Conservation (phyloP, 2,888 invertebrate genomes). For the Thera britannica region DNA sequence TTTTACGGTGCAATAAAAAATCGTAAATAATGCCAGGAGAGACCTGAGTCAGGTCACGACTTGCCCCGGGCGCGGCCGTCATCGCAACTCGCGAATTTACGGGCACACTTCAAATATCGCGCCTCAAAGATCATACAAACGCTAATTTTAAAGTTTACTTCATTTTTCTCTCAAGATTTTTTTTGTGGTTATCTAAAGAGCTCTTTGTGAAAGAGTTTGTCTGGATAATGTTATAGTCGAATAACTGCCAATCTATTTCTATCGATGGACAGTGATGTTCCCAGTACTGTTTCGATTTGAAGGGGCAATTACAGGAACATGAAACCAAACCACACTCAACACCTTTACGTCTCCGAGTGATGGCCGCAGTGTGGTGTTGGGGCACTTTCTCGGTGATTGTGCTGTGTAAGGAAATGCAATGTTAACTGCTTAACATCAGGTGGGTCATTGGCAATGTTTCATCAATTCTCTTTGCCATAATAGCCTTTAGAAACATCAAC, state of each 20-base stretch:
- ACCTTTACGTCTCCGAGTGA: too few species aligned
- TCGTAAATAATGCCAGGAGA: slow-evolving; percentile 77
- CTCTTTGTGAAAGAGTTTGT: too few species aligned
- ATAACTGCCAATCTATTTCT: too few species aligned
- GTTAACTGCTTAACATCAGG: too few species aligned
- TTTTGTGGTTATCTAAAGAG: not conserved
- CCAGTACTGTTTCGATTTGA: too few species aligned
- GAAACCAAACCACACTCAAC: too few species aligned
- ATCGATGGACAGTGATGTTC: too few species aligned
- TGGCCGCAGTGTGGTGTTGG: too few species aligned
- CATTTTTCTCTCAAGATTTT: slow-evolving; percentile 6
- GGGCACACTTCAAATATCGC: slow-evolving; percentile 65
- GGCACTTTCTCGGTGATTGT: not conserved
- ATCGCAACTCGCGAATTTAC: slow-evolving; percentile 76
- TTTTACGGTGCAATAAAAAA: slow-evolving; percentile 80
- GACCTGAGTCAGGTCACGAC: slow-evolving; percentile 77
- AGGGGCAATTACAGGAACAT: too few species aligned
- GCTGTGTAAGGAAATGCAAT: not conserved
- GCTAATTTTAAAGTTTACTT: slow-evolving; percentile 52
- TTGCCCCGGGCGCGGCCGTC: slow-evolving; percentile 74
- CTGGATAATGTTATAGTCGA: too few species aligned
- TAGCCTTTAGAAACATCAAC: not conserved
- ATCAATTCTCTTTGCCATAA: not conserved
- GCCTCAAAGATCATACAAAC: slow-evolving; percentile 56
- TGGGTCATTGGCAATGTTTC: too few species aligned